A percentile compares a stretch with the other conserved stretches of the same genome.
Evolutionary conservation across 2,888 invertebrate genomes (phyloP).

Genomic region (Pammene fasciana): DNA sequence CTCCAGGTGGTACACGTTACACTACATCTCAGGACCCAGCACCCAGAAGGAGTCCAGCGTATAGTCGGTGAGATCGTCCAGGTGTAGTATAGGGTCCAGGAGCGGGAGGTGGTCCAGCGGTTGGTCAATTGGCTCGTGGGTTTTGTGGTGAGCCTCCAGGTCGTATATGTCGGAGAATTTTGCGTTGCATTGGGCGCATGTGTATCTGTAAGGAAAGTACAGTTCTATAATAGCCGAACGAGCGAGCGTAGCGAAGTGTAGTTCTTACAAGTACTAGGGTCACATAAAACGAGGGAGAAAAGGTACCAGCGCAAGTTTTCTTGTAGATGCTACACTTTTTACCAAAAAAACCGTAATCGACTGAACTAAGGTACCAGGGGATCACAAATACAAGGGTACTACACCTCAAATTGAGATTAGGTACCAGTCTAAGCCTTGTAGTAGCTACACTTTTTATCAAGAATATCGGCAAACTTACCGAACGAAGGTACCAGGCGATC

Average conservation of each 20-base stretch:
- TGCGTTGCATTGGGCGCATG: constrained; percentile 24
- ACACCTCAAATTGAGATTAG: too few species aligned
- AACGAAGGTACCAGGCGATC: too few species aligned
- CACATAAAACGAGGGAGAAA: neutral
- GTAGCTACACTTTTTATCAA: too few species aligned
- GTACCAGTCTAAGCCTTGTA: too few species aligned
- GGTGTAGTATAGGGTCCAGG: neutral
- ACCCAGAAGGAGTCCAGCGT: constrained; percentile 9
- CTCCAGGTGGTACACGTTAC: neutral
- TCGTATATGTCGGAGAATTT: constrained; percentile 5
- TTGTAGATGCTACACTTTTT: too few species aligned
- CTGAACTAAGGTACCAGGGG: too few species aligned
- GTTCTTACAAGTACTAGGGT: neutral
- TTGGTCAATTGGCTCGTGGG: neutral
- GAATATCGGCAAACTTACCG: too few species aligned
- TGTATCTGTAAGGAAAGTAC: constrained; percentile 9
- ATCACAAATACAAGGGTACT: too few species aligned
- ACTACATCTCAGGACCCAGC: neutral
- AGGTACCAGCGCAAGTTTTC: too few species aligned
- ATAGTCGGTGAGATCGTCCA: constrained; percentile 1
- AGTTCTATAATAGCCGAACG: neutral
- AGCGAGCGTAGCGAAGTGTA: too few species aligned
- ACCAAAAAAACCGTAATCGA: too few species aligned
- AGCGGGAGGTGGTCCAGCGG: neutral
- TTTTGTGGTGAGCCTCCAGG: constrained; percentile 13